These are phyloP conservation scores for Rallus crepitans DNA, from an alignment of 2,797 vertebrate genomes.

Conservation along the genomic window DNA sequence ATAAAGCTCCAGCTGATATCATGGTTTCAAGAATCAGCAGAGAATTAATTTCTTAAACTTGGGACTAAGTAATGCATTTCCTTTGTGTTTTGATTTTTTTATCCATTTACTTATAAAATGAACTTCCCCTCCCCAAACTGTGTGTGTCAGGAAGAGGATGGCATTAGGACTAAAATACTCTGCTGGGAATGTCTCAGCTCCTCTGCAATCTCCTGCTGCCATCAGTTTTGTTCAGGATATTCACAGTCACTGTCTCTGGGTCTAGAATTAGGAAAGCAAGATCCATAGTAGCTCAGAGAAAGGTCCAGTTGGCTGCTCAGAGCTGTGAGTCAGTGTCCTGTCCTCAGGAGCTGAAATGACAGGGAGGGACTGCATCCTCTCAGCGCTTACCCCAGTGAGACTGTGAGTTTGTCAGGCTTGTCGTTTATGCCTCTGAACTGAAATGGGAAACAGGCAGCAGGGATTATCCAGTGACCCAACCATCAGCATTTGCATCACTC, in stretches of 20 bases:
- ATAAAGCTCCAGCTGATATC: background rate
- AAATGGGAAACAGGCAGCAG: background rate
- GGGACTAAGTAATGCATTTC: constrained; percentile 33
- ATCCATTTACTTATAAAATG: background rate
- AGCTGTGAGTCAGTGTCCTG: background rate
- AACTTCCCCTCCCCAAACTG: background rate
- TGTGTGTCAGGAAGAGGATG: background rate
- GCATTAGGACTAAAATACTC: background rate
- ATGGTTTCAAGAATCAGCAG: background rate
- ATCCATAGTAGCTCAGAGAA: background rate
- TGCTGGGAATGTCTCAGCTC: background rate
- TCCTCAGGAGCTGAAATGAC: background rate
- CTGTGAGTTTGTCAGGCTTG: background rate
- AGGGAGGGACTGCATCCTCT: background rate
- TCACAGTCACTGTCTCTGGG: background rate
- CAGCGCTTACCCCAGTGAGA: background rate
- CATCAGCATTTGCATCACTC: background rate
- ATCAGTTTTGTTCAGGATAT: background rate
- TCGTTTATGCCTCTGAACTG: background rate
- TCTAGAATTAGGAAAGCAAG: background rate
- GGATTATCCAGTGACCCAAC: background rate
- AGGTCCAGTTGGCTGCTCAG: background rate
- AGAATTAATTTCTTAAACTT: constrained; percentile 47
- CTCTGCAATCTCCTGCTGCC: background rate
- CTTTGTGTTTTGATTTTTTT: background rate